Percentiles rank a stretch among this genome's conserved stretches.
Evolutionary conservation across 2,113 vertebrate species (phyloP).

Genomic region (Pituophis catenifer): DNA sequence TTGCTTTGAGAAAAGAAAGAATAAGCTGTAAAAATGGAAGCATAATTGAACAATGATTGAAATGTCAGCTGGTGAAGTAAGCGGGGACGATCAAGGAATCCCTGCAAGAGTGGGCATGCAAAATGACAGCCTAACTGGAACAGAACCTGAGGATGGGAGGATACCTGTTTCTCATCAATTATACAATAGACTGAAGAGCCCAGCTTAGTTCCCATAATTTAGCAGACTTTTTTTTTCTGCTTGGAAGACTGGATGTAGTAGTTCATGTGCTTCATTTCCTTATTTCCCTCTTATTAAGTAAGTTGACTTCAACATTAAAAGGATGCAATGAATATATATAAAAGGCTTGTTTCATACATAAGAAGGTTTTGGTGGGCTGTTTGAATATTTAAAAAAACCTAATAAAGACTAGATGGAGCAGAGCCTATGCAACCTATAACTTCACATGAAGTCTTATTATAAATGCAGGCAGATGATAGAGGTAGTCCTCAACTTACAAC

Average conservation of each 20-base stretch:
- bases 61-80: not conserved
- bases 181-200: not conserved
- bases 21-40: not conserved
- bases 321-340: not conserved
- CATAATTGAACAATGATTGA: not conserved
- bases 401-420: not conserved
- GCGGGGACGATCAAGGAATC: not conserved
- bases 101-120: not conserved
- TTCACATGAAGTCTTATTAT: not conserved
- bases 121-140: not conserved
- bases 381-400: not conserved
- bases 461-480: not conserved
- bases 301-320: not conserved
- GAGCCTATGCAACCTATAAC: not conserved
- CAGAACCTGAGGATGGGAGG: not conserved
- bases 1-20: not conserved
- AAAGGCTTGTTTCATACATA: not conserved
- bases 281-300: not conserved
- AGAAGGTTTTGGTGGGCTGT: not conserved
- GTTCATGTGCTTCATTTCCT: not conserved
- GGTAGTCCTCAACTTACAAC: not conserved
- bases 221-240: not conserved
- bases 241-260: not conserved
- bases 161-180: not conserved
- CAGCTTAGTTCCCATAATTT: not conserved